Percentiles rank a stretch among this genome's conserved stretches.
Conservation (phyloP, 2,113 vertebrate genomes). For the Campylomormyrus numenius region DNA sequence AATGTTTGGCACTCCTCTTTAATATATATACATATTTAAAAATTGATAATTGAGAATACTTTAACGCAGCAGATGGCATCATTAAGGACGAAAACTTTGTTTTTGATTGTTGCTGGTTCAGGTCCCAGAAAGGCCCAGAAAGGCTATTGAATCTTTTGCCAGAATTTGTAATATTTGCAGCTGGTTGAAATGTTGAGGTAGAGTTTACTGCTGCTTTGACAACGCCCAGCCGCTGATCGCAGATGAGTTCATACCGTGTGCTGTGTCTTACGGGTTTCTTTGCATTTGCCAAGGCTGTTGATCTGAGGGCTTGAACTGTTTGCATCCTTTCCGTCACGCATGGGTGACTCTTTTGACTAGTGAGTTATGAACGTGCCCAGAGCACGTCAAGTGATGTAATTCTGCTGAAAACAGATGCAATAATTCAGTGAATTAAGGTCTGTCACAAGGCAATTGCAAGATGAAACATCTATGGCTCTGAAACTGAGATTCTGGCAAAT, state of each 20-base stretch:
- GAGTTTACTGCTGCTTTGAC: neutral
- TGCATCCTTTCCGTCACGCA: neutral
- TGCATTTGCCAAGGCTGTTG: neutral
- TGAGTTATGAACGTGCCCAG: neutral
- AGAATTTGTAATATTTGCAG: neutral
- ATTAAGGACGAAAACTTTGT: neutral
- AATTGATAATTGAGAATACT: neutral
- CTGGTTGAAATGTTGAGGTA: neutral
- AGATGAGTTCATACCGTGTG: neutral
- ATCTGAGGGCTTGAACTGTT: neutral
- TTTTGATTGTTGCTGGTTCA: neutral
- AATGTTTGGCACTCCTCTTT: neutral
- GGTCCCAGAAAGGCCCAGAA: neutral
- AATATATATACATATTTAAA: neutral
- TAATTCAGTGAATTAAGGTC: neutral
- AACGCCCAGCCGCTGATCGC: neutral
- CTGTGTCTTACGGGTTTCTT: neutral
- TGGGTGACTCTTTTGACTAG: neutral
- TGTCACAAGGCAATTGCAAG: neutral
- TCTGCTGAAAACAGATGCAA: slow-evolving; percentile 15
- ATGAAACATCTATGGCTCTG: neutral
- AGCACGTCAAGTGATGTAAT: slow-evolving; percentile 18
- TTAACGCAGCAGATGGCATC: neutral
- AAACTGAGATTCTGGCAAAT: neutral
- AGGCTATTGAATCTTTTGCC: neutral